phyloP scores from a whole-genome alignment of 2,888 invertebrate genomes.

The Chrysodeixis includens region DNA sequence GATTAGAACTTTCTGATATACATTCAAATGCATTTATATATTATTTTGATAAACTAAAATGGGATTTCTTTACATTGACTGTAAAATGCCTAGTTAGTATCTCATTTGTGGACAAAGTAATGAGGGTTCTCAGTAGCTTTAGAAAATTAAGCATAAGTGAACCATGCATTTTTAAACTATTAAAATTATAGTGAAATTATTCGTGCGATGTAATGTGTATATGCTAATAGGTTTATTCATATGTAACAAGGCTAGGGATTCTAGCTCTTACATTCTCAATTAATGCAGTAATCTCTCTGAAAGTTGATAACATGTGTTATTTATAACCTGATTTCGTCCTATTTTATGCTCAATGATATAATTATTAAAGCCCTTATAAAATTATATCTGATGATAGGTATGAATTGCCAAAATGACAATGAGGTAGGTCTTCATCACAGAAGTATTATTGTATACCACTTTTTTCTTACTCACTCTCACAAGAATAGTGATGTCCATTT shows the following conservation, averaged over 20 bases:
- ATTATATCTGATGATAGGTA: conserved; percentile 37
- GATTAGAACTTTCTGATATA: conserved; percentile 64
- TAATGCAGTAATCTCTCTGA: conserved; percentile 25
- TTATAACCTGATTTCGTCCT: conserved; percentile 57
- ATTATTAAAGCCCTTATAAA: conserved; percentile 41
- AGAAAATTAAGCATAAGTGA: conserved; percentile 31
- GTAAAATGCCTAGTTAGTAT: conserved; percentile 23
- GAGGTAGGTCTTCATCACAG: conserved; percentile 36
- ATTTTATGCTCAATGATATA: conserved; percentile 58
- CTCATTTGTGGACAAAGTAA: conserved; percentile 27
- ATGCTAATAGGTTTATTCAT: conserved; percentile 38
- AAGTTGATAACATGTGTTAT: conserved; percentile 38
- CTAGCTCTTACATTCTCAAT: conserved; percentile 27
- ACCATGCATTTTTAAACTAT: conserved; percentile 19
- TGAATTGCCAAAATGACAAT: conserved; percentile 51
- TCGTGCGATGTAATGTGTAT: conserved; percentile 20
- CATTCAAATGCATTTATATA: conserved; percentile 77
- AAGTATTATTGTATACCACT: conserved; percentile 37
- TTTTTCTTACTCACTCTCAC: conserved; percentile 46
- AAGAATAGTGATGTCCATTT: conserved; percentile 45
- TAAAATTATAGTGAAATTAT: conserved; percentile 35
- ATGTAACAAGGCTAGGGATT: conserved; percentile 32
- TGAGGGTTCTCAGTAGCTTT: conserved; percentile 22
- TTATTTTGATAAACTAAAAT: conserved; percentile 49
- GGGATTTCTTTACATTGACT: conserved; percentile 22